Evolutionary conservation across 2,888 invertebrate species (phyloP).

Genomic region (Corbicula japonica): DNA sequence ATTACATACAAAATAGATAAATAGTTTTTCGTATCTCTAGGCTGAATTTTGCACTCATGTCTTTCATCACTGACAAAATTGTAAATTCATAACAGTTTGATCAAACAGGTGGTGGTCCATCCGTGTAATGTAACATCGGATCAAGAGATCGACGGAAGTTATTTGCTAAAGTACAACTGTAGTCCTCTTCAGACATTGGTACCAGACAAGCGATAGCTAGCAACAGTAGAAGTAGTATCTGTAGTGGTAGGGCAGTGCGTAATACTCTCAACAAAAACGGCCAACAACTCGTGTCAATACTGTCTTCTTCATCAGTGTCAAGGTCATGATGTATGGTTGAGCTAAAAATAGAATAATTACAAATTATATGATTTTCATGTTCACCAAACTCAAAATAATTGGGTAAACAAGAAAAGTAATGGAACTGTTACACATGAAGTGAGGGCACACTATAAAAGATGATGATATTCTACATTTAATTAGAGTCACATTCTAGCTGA

Average conservation of each 20-base stretch:
- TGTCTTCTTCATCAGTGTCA: constrained; percentile 36
- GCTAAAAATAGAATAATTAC: constrained; percentile 65
- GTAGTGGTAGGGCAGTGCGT: constrained; percentile 96
- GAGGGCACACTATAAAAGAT: no score
- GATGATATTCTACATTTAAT: no score
- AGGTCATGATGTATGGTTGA: constrained; percentile 68
- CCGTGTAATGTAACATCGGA: constrained; percentile 95
- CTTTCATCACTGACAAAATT: background rate
- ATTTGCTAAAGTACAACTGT: constrained; percentile 94
- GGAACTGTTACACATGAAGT: no score
- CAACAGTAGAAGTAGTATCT: constrained; percentile 96
- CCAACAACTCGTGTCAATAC: constrained; percentile 90
- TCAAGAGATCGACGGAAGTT: constrained; percentile 94
- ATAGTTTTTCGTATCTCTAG: no score
- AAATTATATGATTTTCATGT: no score
- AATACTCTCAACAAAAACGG: constrained; percentile 96
- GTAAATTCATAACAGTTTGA: background rate
- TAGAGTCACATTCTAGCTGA: no score
- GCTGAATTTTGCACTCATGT: no score
- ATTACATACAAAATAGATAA: no score
- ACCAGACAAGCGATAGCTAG: constrained; percentile 97
- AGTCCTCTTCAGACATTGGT: constrained; percentile 94
- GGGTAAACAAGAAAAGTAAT: no score
- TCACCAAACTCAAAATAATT: no score
- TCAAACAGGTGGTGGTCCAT: constrained; percentile 97